These are phyloP conservation scores for Saccostrea cuccullata DNA, from an alignment of 1,140 invertebrate species.

Conservation along the genomic window DNA sequence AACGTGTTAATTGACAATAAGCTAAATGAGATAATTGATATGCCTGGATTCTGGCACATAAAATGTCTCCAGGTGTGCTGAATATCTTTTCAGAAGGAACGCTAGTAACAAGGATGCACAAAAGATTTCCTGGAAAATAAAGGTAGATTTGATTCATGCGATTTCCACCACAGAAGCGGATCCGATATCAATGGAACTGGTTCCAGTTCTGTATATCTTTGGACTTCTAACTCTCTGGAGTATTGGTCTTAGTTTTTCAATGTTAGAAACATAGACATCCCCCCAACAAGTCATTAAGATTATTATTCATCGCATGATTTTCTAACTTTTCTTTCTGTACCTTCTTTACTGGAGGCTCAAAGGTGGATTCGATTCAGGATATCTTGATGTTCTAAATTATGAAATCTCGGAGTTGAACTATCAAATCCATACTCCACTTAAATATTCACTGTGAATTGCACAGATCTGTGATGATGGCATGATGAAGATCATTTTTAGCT, in stretches of 20 bases:
- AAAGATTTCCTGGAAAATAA: neutral
- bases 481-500: no score
- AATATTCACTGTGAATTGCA: no score
- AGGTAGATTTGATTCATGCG: neutral
- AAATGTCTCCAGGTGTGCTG: slow-evolving; percentile 8
- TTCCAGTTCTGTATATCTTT: neutral
- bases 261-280: neutral
- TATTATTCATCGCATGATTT: no score
- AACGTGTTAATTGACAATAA: no score
- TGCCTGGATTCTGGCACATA: neutral
- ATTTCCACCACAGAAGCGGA: slow-evolving; percentile 13
- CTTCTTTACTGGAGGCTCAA: neutral
- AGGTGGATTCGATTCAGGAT: neutral
- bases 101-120: neutral
- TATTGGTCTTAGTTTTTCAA: neutral
- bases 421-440: neutral
- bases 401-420: neutral
- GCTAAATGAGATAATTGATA: neutral
- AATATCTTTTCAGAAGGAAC: slow-evolving; percentile 18
- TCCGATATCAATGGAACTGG: neutral
- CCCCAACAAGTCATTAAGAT: no score
- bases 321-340: no score
- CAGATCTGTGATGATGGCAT: no score
- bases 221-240: neutral
- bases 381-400: neutral